These are phyloP conservation scores for Lucilia sericata DNA, from an alignment of 1,140 invertebrate species.

Conservation along the genomic window DNA sequence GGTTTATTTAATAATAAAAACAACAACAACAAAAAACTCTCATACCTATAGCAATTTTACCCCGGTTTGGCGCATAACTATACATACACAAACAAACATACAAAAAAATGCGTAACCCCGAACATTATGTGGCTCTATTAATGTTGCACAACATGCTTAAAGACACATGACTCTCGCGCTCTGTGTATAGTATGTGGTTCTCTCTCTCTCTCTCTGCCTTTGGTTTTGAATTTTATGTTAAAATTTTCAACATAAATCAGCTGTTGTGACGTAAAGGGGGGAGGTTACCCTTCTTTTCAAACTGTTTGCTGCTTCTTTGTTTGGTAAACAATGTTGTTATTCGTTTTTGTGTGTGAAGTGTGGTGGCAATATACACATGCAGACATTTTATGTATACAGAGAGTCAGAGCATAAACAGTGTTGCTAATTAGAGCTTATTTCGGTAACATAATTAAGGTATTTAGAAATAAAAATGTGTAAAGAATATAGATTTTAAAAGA, in stretches of 20 bases:
- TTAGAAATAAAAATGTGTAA: no score
- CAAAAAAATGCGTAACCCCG: no score
- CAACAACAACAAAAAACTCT: background rate
- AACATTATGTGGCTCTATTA: no score
- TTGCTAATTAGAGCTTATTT: no score
- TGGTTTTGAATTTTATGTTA: background rate
- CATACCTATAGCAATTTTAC: background rate
- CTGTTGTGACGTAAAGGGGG: slow-evolving; percentile 41
- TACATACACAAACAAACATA: background rate
- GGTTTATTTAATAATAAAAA: no score
- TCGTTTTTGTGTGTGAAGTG: background rate
- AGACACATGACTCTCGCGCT: background rate
- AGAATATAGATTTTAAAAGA: no score
- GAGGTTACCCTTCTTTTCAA: slow-evolving; percentile 18
- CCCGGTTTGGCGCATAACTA: background rate
- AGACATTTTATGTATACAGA: no score
- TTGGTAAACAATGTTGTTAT: background rate
- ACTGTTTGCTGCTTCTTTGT: slow-evolving; percentile 8
- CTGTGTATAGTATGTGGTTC: background rate
- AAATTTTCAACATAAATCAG: background rate
- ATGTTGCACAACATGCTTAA: background rate
- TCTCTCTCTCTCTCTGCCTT: background rate
- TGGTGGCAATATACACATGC: no score
- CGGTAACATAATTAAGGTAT: no score
- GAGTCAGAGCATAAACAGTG: no score